Base-by-base conservation (phyloP, 2,113 vertebrate species). In the Odontesthes bonariensis region DNA sequence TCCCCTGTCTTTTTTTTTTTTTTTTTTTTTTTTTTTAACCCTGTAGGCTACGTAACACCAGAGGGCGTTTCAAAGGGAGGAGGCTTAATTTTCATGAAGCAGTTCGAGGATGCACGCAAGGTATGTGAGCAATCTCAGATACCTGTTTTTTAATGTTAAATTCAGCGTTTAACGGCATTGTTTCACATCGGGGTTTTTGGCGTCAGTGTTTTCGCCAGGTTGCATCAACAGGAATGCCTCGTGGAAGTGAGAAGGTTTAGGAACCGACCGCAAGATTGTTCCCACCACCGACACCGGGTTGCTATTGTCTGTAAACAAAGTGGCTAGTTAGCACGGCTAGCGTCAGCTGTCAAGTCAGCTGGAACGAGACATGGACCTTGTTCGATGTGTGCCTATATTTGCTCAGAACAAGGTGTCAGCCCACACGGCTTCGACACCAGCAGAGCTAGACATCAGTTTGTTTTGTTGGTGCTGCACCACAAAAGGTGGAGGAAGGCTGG, bases 291-390 rank as follows among this genome's bases (percentile, higher is more conserved):
- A 27, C 72, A 6, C 80, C 84, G 78, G 89, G 89, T 86, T 77
- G 77, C 85, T 59, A 86, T 89, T 87, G 84, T 92, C 88, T 84
- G 87, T 90, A 88, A 87, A 89, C 91, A 90, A 84, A 70, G 87
- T 86, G 52, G 88, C 83, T 88, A 85, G 85, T 80, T 83, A 84
- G 82, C 82, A 2, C 17, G 5, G 52, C 75, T 91, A 89, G 88
- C 88, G 55, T 63, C 79, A 81, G 75, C 76, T 84, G 83, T 66
- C 9, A 8, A 11, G 33, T 60, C 84, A 60, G 38, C 32, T 53
- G 62, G 14, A 11, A 17, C n/a, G 5, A 51, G 40, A 14, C 27
- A n/a, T 72, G 85, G 44, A 85, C 69, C 69, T 77, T 74, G 68
- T 40, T 57, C 69, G 7, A 16, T 4, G 47, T 23, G 47, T 23